These are phyloP conservation scores for Lottia gigantea DNA, from an alignment of 2,888 invertebrate species.

Conservation along the genomic window DNA sequence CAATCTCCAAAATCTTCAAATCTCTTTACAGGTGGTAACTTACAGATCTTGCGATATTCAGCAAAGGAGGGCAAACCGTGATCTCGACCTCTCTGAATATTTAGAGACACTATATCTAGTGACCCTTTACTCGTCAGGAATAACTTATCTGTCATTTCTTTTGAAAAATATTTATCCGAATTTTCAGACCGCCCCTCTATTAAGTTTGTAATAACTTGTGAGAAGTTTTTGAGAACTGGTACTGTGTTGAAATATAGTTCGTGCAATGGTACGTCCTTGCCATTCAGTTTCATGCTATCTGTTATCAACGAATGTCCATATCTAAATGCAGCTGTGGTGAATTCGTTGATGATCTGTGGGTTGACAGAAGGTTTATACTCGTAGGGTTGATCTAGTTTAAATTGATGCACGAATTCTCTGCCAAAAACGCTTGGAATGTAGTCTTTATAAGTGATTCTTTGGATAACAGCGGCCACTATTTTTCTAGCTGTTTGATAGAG, in stretches of 20 bases:
- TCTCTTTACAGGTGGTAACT: background rate
- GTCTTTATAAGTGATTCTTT: background rate
- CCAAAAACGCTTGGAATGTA: background rate
- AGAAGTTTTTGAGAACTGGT: background rate
- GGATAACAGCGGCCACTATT: background rate
- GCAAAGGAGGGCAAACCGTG: slow-evolving; percentile 34
- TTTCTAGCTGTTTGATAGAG: background rate
- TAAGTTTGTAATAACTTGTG: slow-evolving; percentile 11
- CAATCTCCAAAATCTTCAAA: no score
- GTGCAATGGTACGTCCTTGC: background rate
- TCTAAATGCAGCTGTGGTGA: background rate
- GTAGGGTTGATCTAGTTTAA: background rate
- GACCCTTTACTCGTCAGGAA: background rate
- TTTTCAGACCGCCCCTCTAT: background rate
- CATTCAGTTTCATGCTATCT: background rate
- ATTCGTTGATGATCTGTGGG: background rate
- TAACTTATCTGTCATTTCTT: background rate
- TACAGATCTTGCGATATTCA: slow-evolving; percentile 6
- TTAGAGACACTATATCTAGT: slow-evolving; percentile 30
- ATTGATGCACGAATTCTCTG: background rate
- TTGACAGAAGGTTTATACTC: background rate
- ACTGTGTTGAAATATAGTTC: background rate
- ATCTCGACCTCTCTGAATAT: slow-evolving; percentile 38
- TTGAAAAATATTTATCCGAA: background rate
- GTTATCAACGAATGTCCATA: background rate